Conservation (phyloP, 2,797 vertebrate genomes). For the Mallotus villosus region DNA sequence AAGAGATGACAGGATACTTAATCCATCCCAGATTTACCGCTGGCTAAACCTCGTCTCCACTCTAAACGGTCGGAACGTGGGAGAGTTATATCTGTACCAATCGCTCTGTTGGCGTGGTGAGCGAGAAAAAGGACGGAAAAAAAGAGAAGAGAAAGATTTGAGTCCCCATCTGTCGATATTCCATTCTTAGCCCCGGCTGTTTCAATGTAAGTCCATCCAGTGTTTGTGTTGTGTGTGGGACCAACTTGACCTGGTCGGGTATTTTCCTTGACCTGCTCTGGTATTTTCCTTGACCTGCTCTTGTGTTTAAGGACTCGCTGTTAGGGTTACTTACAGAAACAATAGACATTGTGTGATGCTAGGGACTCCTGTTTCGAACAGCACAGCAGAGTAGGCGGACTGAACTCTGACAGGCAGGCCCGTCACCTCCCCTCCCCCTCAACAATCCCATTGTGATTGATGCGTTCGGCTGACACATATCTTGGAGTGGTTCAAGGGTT, state of each 20-base stretch:
- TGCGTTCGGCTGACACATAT: background rate
- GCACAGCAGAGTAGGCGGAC: too few species aligned
- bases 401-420: background rate
- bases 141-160: slow-evolving; percentile 42
- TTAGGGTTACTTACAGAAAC: too few species aligned
- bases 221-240: slow-evolving; percentile 42
- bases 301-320: too few species aligned
- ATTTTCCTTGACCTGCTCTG: background rate
- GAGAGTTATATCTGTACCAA: slow-evolving; percentile 36
- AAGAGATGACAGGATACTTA: slow-evolving; percentile 67
- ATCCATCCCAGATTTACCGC: slow-evolving; percentile 65
- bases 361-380: too few species aligned
- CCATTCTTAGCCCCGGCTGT: slow-evolving; percentile 30
- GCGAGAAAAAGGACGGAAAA: background rate
- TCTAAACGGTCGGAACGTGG: slow-evolving; percentile 40
- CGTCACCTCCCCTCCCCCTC: background rate
- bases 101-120: slow-evolving; percentile 40
- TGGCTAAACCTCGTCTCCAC: slow-evolving; percentile 51
- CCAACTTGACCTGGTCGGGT: background rate
- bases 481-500: slow-evolving; percentile 38
- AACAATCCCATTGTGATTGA: background rate
- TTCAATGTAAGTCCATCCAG: slow-evolving; percentile 39
- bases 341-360: too few species aligned
- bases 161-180: slow-evolving; percentile 58
- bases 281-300: too few species aligned